These are phyloP conservation scores for Bucorvus abyssinicus DNA, from an alignment of 2,797 vertebrate species.

Conservation along the genomic window DNA sequence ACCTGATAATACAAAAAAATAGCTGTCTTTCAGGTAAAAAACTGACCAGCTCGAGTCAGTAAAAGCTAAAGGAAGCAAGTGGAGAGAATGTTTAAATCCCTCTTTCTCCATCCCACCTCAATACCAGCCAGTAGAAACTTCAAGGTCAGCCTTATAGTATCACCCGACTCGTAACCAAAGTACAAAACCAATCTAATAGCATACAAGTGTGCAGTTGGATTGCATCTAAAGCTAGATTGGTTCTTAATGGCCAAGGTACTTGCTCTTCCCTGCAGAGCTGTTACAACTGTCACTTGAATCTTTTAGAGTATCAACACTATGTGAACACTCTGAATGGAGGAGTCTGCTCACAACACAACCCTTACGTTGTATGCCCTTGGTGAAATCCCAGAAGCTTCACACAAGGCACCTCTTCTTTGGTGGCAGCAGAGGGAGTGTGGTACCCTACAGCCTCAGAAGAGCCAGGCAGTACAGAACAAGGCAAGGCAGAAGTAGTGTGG, in stretches of 20 bases:
- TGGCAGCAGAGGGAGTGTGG: not conserved
- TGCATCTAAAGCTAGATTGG: not conserved
- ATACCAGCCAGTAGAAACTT: not conserved
- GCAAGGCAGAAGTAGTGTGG: not conserved
- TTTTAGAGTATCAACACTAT: not conserved
- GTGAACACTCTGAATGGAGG: not conserved
- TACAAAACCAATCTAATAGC: not conserved
- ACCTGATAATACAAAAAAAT: not conserved
- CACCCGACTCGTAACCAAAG: not conserved
- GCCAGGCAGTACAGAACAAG: not conserved
- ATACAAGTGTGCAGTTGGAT: not conserved
- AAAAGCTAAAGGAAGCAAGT: not conserved
- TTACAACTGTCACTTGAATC: not conserved
- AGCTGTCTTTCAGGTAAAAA: not conserved
- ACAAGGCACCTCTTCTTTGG: not conserved
- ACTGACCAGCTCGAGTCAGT: not conserved
- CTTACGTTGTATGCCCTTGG: not conserved
- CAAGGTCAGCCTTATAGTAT: not conserved
- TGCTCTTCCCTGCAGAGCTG: not conserved
- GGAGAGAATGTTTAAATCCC: not conserved
- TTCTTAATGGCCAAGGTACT: not conserved
- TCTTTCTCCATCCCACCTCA: not conserved
- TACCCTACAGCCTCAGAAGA: not conserved
- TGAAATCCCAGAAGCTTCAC: not conserved
- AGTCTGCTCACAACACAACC: not conserved